A percentile compares a stretch with the other conserved stretches of the same genome.
phyloP scores from a whole-genome alignment of 1,140 invertebrate species.

The Drusus annulatus region DNA sequence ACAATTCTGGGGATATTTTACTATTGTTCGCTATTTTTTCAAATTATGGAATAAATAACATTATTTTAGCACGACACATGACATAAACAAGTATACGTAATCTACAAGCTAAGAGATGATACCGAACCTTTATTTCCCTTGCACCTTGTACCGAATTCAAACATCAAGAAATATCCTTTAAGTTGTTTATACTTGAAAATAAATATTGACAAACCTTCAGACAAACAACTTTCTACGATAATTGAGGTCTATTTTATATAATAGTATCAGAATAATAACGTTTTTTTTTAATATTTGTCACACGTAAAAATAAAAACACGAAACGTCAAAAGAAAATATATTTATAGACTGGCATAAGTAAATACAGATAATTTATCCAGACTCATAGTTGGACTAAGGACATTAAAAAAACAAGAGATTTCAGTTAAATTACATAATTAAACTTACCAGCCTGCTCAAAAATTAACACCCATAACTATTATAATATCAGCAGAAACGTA shows the following conservation, averaged over 20 bases:
- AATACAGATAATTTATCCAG: not conserved
- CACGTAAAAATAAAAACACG: slow-evolving; percentile 29
- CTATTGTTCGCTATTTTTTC: too few species aligned
- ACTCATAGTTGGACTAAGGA: not conserved
- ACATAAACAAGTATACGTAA: too few species aligned
- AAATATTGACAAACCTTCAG: not conserved
- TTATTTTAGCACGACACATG: too few species aligned
- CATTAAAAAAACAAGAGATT: too few species aligned
- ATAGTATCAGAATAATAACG: not conserved
- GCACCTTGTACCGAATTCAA: not conserved
- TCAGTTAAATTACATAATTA: slow-evolving; percentile 35
- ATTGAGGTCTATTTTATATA: not conserved
- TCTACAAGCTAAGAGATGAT: too few species aligned
- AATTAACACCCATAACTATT: slow-evolving; percentile 17
- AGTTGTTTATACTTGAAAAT: not conserved
- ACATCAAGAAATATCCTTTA: not conserved
- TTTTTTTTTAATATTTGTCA: not conserved
- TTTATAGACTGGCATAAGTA: not conserved
- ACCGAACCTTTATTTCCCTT: too few species aligned
- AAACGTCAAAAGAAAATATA: slow-evolving; percentile 26
- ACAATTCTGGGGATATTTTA: too few species aligned
- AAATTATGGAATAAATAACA: too few species aligned
- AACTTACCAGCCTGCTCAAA: slow-evolving; percentile 16
- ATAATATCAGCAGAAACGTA: slow-evolving; percentile 1
- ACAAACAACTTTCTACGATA: not conserved